Evolutionary conservation across 2,888 invertebrate species (phyloP), one percentile per base, ranked within the genome.

Genomic region (Thereva nobilitata): DNA sequence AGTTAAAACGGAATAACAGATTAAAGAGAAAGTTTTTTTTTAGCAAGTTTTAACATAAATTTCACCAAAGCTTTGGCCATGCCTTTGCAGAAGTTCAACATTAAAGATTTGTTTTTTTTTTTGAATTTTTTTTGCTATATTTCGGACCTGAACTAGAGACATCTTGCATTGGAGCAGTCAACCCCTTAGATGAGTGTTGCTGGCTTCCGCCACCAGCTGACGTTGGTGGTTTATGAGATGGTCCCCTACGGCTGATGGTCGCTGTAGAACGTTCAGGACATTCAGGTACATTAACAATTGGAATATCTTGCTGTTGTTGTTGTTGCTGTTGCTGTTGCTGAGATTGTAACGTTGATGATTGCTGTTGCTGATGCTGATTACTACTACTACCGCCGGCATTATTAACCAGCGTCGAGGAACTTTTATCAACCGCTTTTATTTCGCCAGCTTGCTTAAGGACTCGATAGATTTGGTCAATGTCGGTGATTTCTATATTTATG

Each of bases 401-500:
- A 41, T 50, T 47, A 4, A 23, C 3, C 61, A 42, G 56, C 38
- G 45, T 53, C 23, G 69, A 38, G 12, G 53, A 23, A 2, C 23
- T 4, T 47, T 63, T 63, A 34, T 61, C 61, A 23, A 23, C 2
- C 66, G 68, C 73, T 74, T 77, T 79, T 79, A 93, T 91, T 86
- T 94, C 93, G 80, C 92, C 93, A 79, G 94, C 94, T 82, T 94
- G 92, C 86, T 94, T 94, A 86, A 95, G 87, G 82, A 94, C 93
- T 86, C 93, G 93, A 85, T 95, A 95, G 83, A 92, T 93, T 84
- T 90, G 90, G 86, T 95, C 94, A 86, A 93, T 88, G 86, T 93
- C 78, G 76, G 85, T 79, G 72, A 79, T 77, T 77, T 79, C 79
- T 73, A 37, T 38, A 52, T n/a, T 52, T 64, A 35, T 50, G 50